Percentiles rank a stretch among this genome's conserved stretches.
Evolutionary conservation across 2,797 vertebrate genomes (phyloP).

Genomic region (Gadopsis bispinosus): DNA sequence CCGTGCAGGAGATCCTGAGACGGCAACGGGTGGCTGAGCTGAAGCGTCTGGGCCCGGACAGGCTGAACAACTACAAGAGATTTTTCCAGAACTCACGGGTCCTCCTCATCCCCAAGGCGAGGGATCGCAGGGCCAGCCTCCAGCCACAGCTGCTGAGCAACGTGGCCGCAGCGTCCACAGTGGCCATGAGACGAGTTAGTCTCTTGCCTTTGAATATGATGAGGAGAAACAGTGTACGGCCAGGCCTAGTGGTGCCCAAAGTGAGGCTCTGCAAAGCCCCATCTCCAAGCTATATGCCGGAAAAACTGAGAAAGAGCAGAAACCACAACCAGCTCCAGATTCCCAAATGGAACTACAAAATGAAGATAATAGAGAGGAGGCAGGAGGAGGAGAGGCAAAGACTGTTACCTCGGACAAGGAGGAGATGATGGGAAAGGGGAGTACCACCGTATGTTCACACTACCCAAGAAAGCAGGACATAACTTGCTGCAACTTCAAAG

Average conservation of each 20-base stretch:
- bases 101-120: constrained; percentile 78
- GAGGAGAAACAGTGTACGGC: constrained; percentile 91
- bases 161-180: constrained; percentile 59
- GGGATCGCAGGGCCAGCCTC: constrained; percentile 85
- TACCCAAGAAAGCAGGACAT: not conserved
- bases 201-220: constrained; percentile 90
- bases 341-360: constrained; percentile 96
- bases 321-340: constrained; percentile 87
- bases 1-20: constrained; percentile 92
- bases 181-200: constrained; percentile 86
- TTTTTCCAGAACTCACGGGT: constrained; percentile 87
- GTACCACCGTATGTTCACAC: not conserved
- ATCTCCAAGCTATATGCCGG: constrained; percentile 82
- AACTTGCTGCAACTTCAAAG: constrained; percentile 4
- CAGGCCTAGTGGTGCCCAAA: constrained; percentile 89
- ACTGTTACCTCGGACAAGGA: constrained; percentile 55
- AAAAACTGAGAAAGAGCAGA: constrained; percentile 63
- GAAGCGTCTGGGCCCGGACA: constrained; percentile 79
- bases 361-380: constrained; percentile 88
- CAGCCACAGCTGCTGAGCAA: constrained; percentile 77
- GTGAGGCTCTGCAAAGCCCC: constrained; percentile 93
- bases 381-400: constrained; percentile 84
- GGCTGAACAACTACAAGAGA: constrained; percentile 83
- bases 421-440: constrained; percentile 55
- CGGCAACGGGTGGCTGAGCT: constrained; percentile 80